phyloP scores from a whole-genome alignment of 1,140 invertebrate genomes.

The Bilobella aurantiaca region DNA sequence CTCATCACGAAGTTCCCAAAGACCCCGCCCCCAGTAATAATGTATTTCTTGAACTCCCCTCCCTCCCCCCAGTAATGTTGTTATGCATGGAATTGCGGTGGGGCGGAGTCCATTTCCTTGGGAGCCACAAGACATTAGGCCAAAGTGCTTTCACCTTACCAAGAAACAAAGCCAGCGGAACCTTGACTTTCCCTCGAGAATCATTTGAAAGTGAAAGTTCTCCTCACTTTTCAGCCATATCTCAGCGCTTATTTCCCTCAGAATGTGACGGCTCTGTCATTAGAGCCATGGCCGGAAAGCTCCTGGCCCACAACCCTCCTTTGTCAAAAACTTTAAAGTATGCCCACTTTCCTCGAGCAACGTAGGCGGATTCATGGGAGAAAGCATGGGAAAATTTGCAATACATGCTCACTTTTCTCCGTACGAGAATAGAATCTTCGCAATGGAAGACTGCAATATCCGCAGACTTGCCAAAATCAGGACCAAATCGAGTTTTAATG shows the following conservation, averaged over 20 bases:
- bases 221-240: not conserved
- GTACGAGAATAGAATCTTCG: too few relatives aligned
- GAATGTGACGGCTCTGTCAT: not conserved
- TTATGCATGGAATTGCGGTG: not conserved
- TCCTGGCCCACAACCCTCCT: not conserved
- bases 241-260: not conserved
- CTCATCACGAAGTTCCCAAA: too few relatives aligned
- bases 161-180: not conserved
- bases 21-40: too few relatives aligned
- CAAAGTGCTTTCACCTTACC: not conserved
- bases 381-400: too few relatives aligned
- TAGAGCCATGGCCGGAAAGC: not conserved
- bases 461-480: too few relatives aligned
- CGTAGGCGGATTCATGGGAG: too few relatives aligned
- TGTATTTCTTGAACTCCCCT: not conserved
- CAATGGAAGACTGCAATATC: too few relatives aligned
- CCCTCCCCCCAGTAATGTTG: not conserved
- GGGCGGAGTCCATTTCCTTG: not conserved
- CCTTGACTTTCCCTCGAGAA: not conserved
- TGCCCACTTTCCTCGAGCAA: too few relatives aligned
- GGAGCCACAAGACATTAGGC: too few relatives aligned
- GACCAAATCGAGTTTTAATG: too few relatives aligned
- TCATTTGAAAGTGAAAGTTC: not conserved
- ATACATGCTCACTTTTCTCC: too few relatives aligned
- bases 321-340: not conserved